Conservation (phyloP, 2,797 vertebrate species). For the Tokudaia muenninki region DNA sequence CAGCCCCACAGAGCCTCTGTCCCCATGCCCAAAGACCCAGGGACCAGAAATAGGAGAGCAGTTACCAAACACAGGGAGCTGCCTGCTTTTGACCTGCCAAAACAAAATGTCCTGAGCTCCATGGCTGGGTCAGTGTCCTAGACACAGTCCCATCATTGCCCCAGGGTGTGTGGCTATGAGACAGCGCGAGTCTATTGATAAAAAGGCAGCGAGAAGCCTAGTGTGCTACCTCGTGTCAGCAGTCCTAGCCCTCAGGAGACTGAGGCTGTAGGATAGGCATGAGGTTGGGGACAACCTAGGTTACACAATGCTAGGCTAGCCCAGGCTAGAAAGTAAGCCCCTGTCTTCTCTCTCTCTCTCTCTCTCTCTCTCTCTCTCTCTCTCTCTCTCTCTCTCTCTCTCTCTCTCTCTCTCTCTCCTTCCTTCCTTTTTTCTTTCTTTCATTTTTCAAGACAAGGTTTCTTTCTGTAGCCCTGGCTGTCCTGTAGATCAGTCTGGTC, state of each 20-base stretch:
- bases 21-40: neutral
- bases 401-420: no score
- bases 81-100: neutral
- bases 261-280: no score
- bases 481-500: neutral
- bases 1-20: neutral
- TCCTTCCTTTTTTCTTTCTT: neutral
- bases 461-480: neutral
- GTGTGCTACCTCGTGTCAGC: neutral
- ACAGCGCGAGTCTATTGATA: neutral
- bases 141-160: neutral
- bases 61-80: conserved; percentile 85
- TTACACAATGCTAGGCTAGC: neutral
- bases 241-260: no score
- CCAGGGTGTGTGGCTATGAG: rapidly evolving
- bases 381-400: neutral
- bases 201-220: neutral
- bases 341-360: no score
- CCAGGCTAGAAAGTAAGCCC: neutral
- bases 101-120: neutral
- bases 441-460: neutral
- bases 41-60: conserved; percentile 86
- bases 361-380: rapidly evolving
- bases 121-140: neutral
- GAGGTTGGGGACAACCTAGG: neutral